phyloP scores from a whole-genome alignment of 2,113 vertebrate genomes.

The Hydrolagus affinis region DNA sequence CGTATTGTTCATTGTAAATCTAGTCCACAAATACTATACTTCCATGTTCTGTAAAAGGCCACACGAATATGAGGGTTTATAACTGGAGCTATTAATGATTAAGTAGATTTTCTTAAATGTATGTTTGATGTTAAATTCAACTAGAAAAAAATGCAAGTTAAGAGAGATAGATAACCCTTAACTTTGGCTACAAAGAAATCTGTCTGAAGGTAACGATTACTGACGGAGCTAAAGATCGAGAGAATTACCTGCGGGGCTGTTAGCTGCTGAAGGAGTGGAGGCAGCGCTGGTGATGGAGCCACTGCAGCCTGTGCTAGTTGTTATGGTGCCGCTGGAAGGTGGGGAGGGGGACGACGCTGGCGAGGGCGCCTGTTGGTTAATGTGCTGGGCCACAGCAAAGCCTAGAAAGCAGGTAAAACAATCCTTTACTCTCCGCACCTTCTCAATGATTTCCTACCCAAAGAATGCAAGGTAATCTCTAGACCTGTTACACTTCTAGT shows the following conservation, averaged over 20 bases:
- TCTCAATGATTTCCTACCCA: not conserved
- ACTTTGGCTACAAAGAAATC: not conserved
- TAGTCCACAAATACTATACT: not conserved
- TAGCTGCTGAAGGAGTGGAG: slow-evolving; percentile 59
- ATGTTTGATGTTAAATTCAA: not conserved
- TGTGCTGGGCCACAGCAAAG: slow-evolving; percentile 88
- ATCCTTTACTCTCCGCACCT: not conserved
- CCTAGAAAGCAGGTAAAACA: slow-evolving; percentile 55
- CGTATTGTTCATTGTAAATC: not conserved
- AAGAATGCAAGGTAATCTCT: slow-evolving; percentile 3
- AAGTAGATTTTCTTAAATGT: not conserved
- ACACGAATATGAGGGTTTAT: too few species aligned
- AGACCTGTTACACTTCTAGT: too few species aligned
- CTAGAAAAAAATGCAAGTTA: not conserved
- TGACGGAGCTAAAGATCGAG: not conserved
- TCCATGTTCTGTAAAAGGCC: too few species aligned
- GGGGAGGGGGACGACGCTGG: slow-evolving; percentile 71
- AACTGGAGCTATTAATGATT: too few species aligned
- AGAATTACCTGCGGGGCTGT: slow-evolving; percentile 76
- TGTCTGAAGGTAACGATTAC: not conserved
- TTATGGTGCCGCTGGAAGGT: slow-evolving; percentile 67
- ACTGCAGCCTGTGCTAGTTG: slow-evolving; percentile 65
- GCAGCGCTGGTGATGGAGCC: slow-evolving; percentile 69
- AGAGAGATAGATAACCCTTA: not conserved
- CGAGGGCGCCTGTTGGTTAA: slow-evolving; percentile 69